Evolutionary conservation across 2,888 invertebrate species (phyloP).

Genomic region (Himalopsyche anomala): DNA sequence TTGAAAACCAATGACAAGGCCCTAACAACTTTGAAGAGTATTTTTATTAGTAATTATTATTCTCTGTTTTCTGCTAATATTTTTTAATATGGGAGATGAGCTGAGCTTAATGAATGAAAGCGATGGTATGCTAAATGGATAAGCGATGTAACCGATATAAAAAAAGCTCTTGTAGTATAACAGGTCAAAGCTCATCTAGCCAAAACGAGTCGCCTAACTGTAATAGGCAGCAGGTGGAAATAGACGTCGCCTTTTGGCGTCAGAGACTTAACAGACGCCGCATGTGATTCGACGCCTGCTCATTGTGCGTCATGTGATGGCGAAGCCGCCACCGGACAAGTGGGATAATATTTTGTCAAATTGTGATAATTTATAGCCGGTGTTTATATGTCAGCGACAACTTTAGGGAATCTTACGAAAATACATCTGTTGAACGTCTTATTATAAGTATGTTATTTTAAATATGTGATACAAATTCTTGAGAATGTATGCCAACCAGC

Average conservation of each 20-base stretch:
- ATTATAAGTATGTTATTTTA: constrained; percentile 10
- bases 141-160: too few species aligned
- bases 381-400: constrained; percentile 8
- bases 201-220: not conserved
- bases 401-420: not conserved
- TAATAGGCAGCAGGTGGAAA: constrained; percentile 7
- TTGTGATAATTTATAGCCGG: not conserved
- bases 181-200: not conserved
- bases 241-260: constrained; percentile 1
- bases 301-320: not conserved
- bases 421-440: constrained; percentile 18
- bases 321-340: not conserved
- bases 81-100: too few species aligned
- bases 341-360: constrained; percentile 29
- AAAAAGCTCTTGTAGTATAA: not conserved
- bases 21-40: too few species aligned
- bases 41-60: too few species aligned
- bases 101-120: too few species aligned
- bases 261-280: not conserved
- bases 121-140: too few species aligned
- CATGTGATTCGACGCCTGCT: constrained; percentile 20
- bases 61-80: too few species aligned
- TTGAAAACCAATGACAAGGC: too few species aligned
- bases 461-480: not conserved
- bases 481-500: constrained; percentile 17